Evolutionary conservation across 1,140 invertebrate species (phyloP).

Genomic region (Macrobrachium nipponense): DNA sequence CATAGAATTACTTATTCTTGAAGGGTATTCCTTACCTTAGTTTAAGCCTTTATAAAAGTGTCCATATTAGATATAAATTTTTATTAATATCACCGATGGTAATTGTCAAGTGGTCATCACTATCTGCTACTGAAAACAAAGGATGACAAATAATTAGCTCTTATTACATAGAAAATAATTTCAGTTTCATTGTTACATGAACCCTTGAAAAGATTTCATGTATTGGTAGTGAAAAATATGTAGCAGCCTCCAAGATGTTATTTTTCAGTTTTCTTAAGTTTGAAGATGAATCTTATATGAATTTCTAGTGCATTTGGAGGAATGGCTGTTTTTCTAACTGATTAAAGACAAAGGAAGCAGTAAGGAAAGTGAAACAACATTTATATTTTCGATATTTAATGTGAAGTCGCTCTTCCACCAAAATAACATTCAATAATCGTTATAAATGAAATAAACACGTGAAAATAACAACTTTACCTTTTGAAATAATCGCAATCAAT

Average conservation of each 20-base stretch:
- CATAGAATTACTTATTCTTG: too few species aligned
- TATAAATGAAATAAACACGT: slow-evolving; percentile 54
- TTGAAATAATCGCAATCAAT: slow-evolving; percentile 48
- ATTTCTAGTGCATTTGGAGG: not conserved
- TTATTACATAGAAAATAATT: not conserved
- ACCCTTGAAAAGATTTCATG: not conserved
- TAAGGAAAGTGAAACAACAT: not conserved
- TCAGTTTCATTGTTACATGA: not conserved
- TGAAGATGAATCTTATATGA: not conserved
- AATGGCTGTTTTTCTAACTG: not conserved
- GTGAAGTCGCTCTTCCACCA: slow-evolving; percentile 61
- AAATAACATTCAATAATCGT: slow-evolving; percentile 59
- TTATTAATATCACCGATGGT: too few species aligned
- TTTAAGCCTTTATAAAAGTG: too few species aligned
- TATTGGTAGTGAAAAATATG: too few species aligned
- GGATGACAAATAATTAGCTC: too few species aligned
- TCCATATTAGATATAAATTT: too few species aligned
- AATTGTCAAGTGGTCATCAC: too few species aligned
- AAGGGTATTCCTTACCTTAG: too few species aligned
- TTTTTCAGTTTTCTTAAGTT: too few species aligned
- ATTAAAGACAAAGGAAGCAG: not conserved
- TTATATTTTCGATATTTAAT: slow-evolving; percentile 60
- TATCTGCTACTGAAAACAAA: too few species aligned
- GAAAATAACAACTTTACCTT: slow-evolving; percentile 59
- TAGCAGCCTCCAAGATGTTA: too few species aligned